Evolutionary conservation across 2,888 invertebrate species (phyloP), one percentile per base, ranked within the genome.

Genomic region (Anoplius nigerrimus): DNA sequence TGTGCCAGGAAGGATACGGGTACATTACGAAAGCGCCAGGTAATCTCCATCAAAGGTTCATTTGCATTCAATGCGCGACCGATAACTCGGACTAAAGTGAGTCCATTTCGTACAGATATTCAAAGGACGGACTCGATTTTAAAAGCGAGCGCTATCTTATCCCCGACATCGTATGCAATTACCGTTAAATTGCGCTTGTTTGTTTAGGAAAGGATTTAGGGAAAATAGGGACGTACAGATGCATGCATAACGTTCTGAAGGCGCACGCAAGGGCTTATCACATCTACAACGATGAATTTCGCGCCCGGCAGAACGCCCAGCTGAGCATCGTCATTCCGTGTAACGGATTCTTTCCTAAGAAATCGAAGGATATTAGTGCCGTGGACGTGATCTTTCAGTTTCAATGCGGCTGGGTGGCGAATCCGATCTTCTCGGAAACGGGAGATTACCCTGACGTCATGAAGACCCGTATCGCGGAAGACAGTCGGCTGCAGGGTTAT

Each of bases 191-290:
- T n/a, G n/a, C n/a, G n/a, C n/a, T n/a, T n/a, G n/a, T 5, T 11
- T 61, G 22, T 24, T 43, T 13, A 63, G 63, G 51, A n/a, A 52
- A 43, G 20, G 48, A 22, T 0, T 11, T 71, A 8, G 74, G 92
- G 2, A 93, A 92, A 2, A 90, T 92, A 56, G 93, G 92, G 0
- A 90, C 92, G 66, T 95, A 95, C 84, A 88, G 92, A 0, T 94
- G 93, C 73, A 92, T 92, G 0, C 94, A 95, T 81, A 94, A 94
- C 83, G 89, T 94, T 65, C 87, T 95, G 22, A 92, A 93, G 82
- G 93, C 95, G 0, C 95, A 95, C 81, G 93, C 93, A 0, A 91
- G 90, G 81, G 93, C 90, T 20, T 93, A 92, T 75, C 92, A 92
- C 78, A 89, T 93, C 80, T 93, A 92, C 76, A 89, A 92, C 51